phyloP scores from a whole-genome alignment of 2,113 vertebrate genomes.

The Corynorhinus townsendii region DNA sequence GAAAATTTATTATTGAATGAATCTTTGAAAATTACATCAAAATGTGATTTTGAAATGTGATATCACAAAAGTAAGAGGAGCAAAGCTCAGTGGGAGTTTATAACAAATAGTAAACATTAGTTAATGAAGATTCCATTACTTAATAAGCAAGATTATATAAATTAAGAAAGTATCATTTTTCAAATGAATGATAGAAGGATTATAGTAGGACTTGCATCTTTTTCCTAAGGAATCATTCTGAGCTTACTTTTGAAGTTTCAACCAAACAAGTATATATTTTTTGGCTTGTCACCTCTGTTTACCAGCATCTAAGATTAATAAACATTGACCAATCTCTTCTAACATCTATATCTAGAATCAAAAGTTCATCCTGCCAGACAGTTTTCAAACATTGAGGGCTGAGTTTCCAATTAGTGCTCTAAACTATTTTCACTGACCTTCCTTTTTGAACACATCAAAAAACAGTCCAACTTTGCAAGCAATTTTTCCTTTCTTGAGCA shows the following conservation, averaged over 20 bases:
- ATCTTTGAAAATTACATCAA: neutral
- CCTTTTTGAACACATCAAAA: slow-evolving; percentile 25
- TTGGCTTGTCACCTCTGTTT: slow-evolving; percentile 18
- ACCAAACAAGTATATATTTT: neutral
- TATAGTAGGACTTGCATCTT: neutral
- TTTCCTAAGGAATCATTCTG: neutral
- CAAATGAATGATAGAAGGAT: neutral
- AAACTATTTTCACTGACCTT: neutral
- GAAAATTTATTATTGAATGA: neutral
- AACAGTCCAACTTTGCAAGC: slow-evolving; percentile 36
- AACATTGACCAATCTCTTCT: slow-evolving; percentile 20
- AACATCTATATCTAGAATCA: slow-evolving; percentile 41
- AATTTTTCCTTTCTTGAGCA: slow-evolving; percentile 58
- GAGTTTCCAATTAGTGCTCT: slow-evolving; percentile 53
- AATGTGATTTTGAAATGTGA: neutral
- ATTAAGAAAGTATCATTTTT: neutral
- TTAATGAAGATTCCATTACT: neutral
- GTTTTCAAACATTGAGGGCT: slow-evolving; percentile 62
- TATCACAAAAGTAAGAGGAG: neutral
- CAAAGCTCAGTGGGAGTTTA: neutral
- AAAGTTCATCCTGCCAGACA: slow-evolving; percentile 59
- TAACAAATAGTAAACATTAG: neutral
- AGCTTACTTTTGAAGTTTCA: neutral
- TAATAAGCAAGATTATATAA: neutral
- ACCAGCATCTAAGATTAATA: slow-evolving; percentile 23